Evolutionary conservation across 2,113 vertebrate species (phyloP).

Genomic region (Microtus montanus): DNA sequence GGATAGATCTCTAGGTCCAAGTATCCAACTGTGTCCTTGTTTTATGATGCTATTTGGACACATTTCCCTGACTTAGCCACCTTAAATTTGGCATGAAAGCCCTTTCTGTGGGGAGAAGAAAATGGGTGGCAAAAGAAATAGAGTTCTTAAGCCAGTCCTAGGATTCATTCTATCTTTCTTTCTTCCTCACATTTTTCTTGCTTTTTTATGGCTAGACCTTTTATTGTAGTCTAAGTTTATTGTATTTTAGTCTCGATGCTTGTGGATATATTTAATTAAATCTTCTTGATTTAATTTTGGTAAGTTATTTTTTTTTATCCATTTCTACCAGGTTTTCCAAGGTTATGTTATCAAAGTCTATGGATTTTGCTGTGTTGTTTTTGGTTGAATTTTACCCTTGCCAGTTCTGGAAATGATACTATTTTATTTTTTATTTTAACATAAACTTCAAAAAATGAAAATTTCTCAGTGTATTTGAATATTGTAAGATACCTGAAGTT

Average conservation of each 20-base stretch:
- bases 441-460: slow-evolving; percentile 41
- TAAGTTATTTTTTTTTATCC: neutral
- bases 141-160: neutral
- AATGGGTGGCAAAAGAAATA: neutral
- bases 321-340: neutral
- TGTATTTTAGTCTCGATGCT: neutral
- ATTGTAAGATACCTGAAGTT: neutral
- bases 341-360: neutral
- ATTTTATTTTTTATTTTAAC: slow-evolving; percentile 35
- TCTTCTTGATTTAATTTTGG: neutral
- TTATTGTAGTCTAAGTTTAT: neutral
- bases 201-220: neutral
- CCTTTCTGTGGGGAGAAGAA: neutral
- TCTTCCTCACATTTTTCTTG: no score
- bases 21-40: neutral
- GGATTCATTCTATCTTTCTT: neutral
- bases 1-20: neutral
- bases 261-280: neutral
- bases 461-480: neutral
- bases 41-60: neutral
- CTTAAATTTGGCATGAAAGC: neutral
- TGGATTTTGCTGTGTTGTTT: slow-evolving; percentile 2
- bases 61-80: neutral
- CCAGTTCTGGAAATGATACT: neutral
- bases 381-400: slow-evolving; percentile 13